phyloP scores from a whole-genome alignment of 2,888 invertebrate genomes.

The Pheosia tremula region DNA sequence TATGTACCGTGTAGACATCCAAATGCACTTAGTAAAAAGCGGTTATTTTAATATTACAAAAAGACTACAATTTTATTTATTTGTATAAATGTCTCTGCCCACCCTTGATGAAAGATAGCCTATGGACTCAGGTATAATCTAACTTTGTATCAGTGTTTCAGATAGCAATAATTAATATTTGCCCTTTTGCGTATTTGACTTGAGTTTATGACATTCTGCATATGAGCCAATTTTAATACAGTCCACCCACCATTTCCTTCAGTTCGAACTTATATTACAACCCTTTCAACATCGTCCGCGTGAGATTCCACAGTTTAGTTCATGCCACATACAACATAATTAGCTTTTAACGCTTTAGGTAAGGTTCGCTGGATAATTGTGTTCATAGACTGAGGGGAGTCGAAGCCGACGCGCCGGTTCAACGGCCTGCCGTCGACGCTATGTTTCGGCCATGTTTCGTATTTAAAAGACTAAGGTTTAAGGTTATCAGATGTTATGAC shows the following conservation, averaged over 20 bases:
- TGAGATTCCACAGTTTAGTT: constrained; percentile 72
- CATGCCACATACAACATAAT: constrained; percentile 80
- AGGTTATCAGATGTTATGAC: constrained; percentile 33
- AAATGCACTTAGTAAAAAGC: too few species aligned
- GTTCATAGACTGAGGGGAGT: constrained; percentile 79
- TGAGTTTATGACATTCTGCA: too few species aligned
- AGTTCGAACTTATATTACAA: constrained; percentile 19
- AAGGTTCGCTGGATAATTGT: constrained; percentile 83
- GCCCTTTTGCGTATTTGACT: neutral
- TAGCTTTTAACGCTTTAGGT: constrained; percentile 84
- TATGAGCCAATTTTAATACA: constrained; percentile 6
- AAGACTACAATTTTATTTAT: too few species aligned
- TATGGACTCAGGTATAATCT: too few species aligned
- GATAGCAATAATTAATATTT: too few species aligned
- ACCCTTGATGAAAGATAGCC: too few species aligned
- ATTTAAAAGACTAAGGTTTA: constrained; percentile 13
- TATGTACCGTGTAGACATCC: too few species aligned
- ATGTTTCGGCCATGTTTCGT: constrained; percentile 39
- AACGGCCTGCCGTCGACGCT: constrained; percentile 32
- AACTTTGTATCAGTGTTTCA: too few species aligned
- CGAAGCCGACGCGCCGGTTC: constrained; percentile 32
- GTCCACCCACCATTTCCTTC: constrained; percentile 27
- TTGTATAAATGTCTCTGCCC: too few species aligned
- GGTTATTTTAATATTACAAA: too few species aligned
- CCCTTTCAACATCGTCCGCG: constrained; percentile 56